Evolutionary conservation across 2,888 invertebrate genomes (phyloP), one percentile per base, ranked within the genome.

Genomic region (Plusia festucae): DNA sequence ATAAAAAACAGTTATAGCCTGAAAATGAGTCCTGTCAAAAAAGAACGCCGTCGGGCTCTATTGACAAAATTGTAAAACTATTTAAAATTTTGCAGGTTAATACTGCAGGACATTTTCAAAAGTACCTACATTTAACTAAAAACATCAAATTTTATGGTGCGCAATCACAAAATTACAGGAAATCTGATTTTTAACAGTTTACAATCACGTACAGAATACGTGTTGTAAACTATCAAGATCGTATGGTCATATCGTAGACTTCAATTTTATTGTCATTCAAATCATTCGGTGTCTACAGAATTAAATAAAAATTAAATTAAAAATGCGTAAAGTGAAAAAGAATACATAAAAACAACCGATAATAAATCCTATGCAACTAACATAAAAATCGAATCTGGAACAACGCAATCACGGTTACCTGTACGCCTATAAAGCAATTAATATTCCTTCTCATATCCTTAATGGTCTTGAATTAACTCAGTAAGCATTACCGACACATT

Each of bases 391-490:
- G 13, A 20, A 54, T 32, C 30, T 7, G 18, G 16, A 34, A 54
- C 34, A 18, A 49, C 34, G 6, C 7, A 15, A 32, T 32, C 30
- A 54, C 6, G 34, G 2, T 60, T 52, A 46, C 15, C 27, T 44
- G 11, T 22, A 46, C 53, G 60, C 65, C 70, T 65, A 74, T 73
- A 74, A 65, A 73, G 62, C 65, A 62, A 74, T 73, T 74, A 73
- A 73, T 73, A 65, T 65, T 57, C 64, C 64, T 46, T 40, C 64
- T 73, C 16, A 61, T 46, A 73, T 60, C 64, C 65, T 67, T 75
- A 76, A 85, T 83, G 86, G 81, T 82, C 73, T 73, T 75, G 77
- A 82, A 86, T 86, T 86, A 86, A 83, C 83, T 81, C 79, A 53
- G 71, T 82, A 81, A 84, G 80, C 80, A 77, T 78, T 71, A 80